Conservation (phyloP, 2,797 vertebrate genomes). For the Enteromius trimaculatus region DNA sequence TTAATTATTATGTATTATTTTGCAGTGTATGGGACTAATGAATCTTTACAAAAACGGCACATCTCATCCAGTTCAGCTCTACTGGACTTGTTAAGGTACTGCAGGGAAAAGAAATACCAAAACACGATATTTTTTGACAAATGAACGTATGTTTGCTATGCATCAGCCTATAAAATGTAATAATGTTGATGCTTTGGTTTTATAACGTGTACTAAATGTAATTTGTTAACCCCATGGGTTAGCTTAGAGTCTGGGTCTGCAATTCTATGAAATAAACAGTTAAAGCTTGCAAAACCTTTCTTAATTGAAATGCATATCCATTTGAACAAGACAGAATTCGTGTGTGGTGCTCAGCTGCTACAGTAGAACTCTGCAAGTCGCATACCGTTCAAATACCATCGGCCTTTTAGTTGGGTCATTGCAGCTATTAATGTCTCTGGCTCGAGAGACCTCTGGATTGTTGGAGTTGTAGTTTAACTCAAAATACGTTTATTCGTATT, state of each 20-base stretch:
- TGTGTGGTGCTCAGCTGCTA: constrained; percentile 48
- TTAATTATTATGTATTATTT: background rate
- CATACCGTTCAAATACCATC: constrained; percentile 84
- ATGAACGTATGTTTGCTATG: background rate
- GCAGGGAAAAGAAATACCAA: background rate
- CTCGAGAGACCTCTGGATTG: constrained; percentile 39
- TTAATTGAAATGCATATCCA: background rate
- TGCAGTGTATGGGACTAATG: background rate
- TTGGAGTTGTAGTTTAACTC: background rate
- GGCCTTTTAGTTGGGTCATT: constrained; percentile 81
- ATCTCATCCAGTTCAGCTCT: too few relatives aligned
- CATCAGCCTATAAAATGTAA: background rate
- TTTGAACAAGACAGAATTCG: background rate
- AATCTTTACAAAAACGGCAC: background rate
- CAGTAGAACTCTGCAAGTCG: constrained; percentile 71
- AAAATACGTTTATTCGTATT: background rate
- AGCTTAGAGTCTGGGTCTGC: background rate
- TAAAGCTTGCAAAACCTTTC: background rate
- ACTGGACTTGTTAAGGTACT: background rate
- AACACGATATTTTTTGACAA: background rate
- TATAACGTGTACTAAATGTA: background rate
- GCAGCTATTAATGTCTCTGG: constrained; percentile 78
- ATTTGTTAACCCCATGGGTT: background rate
- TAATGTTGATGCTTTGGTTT: background rate
- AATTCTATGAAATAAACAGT: background rate